Conservation (phyloP, 2,888 invertebrate genomes). For the Opisthograptis luteolata region DNA sequence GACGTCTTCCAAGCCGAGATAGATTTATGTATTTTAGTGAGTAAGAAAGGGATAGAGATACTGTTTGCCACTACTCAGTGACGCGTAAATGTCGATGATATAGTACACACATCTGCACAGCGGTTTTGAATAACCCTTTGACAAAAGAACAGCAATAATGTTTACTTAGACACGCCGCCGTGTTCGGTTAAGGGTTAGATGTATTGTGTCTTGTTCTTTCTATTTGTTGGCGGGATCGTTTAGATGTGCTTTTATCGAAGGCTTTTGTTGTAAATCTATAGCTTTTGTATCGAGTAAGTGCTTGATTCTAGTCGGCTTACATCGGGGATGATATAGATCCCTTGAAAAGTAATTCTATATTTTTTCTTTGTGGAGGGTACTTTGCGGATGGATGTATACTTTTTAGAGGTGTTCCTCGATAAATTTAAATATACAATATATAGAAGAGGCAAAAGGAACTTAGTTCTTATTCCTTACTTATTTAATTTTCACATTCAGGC, state of each 20-base stretch:
- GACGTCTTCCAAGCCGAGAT: conserved; percentile 45
- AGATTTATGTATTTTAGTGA: conserved; percentile 36
- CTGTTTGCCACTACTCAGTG: conserved; percentile 46
- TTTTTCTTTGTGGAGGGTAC: conserved; percentile 5
- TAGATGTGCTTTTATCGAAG: conserved; percentile 24
- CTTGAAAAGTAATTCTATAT: conserved; percentile 1
- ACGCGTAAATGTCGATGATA: conserved; percentile 47
- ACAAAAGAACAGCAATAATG: conserved; percentile 52
- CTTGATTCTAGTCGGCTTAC: conserved; percentile 16
- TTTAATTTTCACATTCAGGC: no score
- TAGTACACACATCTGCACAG: no score
- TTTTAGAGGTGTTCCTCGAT: no score
- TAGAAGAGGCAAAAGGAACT: no score
- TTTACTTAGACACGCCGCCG: conserved; percentile 42
- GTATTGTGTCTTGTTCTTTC: conserved; percentile 24
- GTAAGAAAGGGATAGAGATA: conserved; percentile 38
- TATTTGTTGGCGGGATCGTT: conserved; percentile 24
- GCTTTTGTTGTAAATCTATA: conserved; percentile 24
- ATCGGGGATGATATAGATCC: conserved; percentile 11
- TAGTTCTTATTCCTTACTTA: no score
- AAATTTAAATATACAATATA: no score
- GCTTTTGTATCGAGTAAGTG: conserved; percentile 20
- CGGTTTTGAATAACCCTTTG: conserved; percentile 45
- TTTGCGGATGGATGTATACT: not conserved
- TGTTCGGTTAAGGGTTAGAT: conserved; percentile 22